Evolutionary conservation across 2,888 invertebrate genomes (phyloP).

Genomic region (Rosalia funebris): DNA sequence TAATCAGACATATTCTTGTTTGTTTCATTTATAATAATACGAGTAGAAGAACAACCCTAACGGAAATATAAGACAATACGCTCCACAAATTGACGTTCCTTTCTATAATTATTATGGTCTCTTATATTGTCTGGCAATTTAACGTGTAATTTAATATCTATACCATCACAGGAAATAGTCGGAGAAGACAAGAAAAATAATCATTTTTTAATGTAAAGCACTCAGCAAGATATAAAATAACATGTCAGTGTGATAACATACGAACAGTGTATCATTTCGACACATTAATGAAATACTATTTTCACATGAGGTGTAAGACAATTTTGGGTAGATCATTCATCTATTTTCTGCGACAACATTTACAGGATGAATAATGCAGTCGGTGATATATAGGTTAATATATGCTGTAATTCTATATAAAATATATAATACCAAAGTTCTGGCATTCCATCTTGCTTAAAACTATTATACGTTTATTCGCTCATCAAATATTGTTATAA

Average conservation of each 20-base stretch:
- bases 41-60: not conserved
- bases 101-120: not conserved
- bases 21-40: not conserved
- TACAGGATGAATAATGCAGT: too few relatives aligned
- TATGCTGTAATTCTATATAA: too few relatives aligned
- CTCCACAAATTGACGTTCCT: conserved; percentile 8
- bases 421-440: too few relatives aligned
- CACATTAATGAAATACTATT: conserved; percentile 4
- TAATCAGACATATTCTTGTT: not conserved
- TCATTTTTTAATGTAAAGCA: not conserved
- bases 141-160: not conserved
- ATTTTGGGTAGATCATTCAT: not conserved
- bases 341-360: too few relatives aligned
- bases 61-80: not conserved
- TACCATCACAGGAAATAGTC: not conserved
- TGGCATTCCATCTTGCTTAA: too few relatives aligned
- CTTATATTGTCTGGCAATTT: not conserved
- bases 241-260: not conserved
- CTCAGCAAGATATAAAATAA: not conserved
- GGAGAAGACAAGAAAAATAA: conserved; percentile 11
- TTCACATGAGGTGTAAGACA: not conserved
- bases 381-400: too few relatives aligned
- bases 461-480: too few relatives aligned
- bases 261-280: not conserved
- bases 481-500: too few relatives aligned